Base-by-base conservation (phyloP, 2,113 vertebrate genomes). In the Tachysurus fulvidraco region DNA sequence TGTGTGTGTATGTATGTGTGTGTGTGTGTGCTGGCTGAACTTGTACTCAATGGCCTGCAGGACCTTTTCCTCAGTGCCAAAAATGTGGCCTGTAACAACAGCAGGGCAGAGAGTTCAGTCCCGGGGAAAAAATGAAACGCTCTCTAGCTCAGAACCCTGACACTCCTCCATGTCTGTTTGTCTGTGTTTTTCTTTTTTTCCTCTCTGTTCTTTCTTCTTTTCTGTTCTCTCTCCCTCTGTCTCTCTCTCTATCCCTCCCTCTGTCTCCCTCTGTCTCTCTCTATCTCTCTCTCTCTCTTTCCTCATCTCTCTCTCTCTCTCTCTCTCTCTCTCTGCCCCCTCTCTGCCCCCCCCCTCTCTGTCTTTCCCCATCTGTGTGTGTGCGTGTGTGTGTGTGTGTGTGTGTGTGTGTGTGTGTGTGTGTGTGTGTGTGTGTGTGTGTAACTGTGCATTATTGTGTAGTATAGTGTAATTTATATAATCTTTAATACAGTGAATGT, bases 41-140 rank as follows among this genome's bases (percentile, higher is more conserved):
- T 44, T 57, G 77, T 67, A 44, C 46, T 71, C 60, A 41, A 25
- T 86, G 85, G 54, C 36, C 79, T 73, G 52, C 30, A 67, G 76
- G 50, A 78, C 62, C 65, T 59, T 76, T 67, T 62, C 21, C 25
- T 79, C 46, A 25, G 25, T 84, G 73, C 76, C 57, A 77, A 54
- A 83, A 83, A 83, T 54, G 57, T 50, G 28, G 54, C n/a, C 25
- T 83, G 81, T 78, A 87, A 83, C 28, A 79, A 69, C 60, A 67
- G 81, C 73, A 28, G 71, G 74, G 71, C 62, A 67, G 23, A 30
- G 16, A 69, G 86, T 79, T 76, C 74, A 77, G 19, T n/a, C 30
- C 6, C 52, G 12, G 65, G 28, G 10, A 64, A 30, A 83, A 30
- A 71, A 52, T 8, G 12, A 55, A 80, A 81, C 50, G 25, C 81